Base-by-base conservation (phyloP, 2,888 invertebrate species). In the Craniophora ligustri region DNA sequence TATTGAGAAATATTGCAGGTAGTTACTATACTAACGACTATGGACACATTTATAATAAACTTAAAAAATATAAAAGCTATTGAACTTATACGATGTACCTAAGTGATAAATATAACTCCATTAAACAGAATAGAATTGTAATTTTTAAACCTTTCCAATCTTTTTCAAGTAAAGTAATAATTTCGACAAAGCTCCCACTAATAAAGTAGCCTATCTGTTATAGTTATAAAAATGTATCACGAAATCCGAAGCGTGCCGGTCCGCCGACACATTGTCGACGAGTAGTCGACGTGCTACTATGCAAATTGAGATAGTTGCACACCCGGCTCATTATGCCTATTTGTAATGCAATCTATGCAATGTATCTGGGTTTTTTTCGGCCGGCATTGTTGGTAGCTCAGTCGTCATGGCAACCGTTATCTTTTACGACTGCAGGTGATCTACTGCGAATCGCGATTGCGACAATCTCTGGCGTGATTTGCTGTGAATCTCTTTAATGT, bases 261-360 rank as follows among this genome's bases (percentile, higher is more conserved):
- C 45, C 28, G 41, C 26, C 55, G 48, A 53, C 57, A 53, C 34
- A 50, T 63, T 55, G 73, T 55, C 60, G 61, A 69, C 59, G 68
- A 51, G 61, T 56, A 48, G 26, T 62, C 58, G 70, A 48, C 56
- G 51, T 31, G 26, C 16, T 57, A 68, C 81, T 91, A 92, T 92
- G 92, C 84, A 84, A 92, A 92, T 90, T 75, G 75, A 67, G 85
- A 73, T 73, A 73, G 68, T 87, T 80, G 84, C 81, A 83, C 82
- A 82, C 80, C 73, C 58, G 56, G 68, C 84, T 87, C 86, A 91
- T 91, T 90, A 91, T 81, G 78, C 79, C 87, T 87, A 80, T 81
- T 93, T 92, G 85, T 79, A 88, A 91, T 92, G 91, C 90, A 93
- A 92, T 92, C 92, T 92, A 91, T 91, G 90, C 90, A 84, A 70